Evolutionary conservation across 2,797 vertebrate species (phyloP), one percentile per base, ranked within the genome.

Genomic region (Enteromius argenteus): DNA sequence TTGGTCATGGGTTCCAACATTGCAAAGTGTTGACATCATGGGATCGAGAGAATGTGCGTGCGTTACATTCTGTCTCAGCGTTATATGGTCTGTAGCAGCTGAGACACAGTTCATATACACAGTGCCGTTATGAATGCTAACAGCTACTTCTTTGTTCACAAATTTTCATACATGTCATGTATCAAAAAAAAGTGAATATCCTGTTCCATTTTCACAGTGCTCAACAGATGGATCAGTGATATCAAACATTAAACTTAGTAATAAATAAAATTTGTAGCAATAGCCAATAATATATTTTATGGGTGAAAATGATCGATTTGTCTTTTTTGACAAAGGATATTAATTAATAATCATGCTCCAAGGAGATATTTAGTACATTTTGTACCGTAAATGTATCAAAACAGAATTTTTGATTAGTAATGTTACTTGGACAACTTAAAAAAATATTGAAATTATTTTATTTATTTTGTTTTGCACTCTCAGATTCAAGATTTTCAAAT

Each of bases 1-100:
- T 62, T 21, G 75, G 67, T 66, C 67, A 72, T 62, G 66, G 13
- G 39, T 32, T 74, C 74, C 77, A 82, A 77, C 53, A 84, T 84
- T 79, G 73, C 51, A 64, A 51, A 69, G 64, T 42, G 81, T 62
- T 68, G 69, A 76, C 64, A 21, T 81, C 83, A 86, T 86, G 81
- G 30, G 78, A 86, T 62, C 1, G 13, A 73, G 53, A 83, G 42
- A 72, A 37, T 78, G 58, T 72, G 67, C 13, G 27, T 56, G 75
- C 1, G 21, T 78, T 73, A 46, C 37, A 42, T 32, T 67, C 62
- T 62, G 74, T 82, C 53, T 82, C 51, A 9, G 64, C 14, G 21
- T 75, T 62, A 32, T 62, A 32, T 56, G 42, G 62, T 68, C 77
- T 64, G 17, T 49, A 14, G 46, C 58, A 56, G 69, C 49, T 9